Conservation (phyloP, 1,140 invertebrate species). For the Alviniconcha marisindica region DNA sequence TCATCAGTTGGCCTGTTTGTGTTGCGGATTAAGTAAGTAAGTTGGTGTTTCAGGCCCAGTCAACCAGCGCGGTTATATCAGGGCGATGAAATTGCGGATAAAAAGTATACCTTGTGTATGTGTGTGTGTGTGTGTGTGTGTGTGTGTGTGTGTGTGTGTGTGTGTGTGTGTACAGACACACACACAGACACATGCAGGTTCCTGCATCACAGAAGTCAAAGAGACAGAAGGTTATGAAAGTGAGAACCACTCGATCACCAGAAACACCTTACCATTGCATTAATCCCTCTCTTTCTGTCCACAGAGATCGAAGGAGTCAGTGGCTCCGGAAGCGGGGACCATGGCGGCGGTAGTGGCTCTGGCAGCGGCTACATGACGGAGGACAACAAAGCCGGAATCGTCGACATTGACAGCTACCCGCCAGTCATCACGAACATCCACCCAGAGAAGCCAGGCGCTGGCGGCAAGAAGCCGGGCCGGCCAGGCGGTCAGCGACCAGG, state of each 20-base stretch:
- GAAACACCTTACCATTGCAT: no score
- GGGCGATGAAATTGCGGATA: no score
- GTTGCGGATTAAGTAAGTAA: no score
- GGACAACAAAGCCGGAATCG: constrained; percentile 18
- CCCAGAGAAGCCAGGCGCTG: not conserved
- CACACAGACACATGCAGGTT: not conserved
- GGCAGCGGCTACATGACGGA: constrained; percentile 29
- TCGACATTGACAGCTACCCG: constrained; percentile 29
- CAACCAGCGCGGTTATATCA: no score
- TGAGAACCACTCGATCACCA: no score
- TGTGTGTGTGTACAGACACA: no score
- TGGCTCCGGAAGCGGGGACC: constrained; percentile 50
- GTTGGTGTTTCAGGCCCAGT: no score
- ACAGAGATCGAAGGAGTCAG: constrained; percentile 51
- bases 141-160: no score
- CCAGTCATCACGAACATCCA: constrained; percentile 6
- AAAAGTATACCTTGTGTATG: no score
- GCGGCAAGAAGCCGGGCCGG: not conserved
- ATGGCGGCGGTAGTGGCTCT: constrained; percentile 45
- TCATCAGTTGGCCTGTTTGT: no score
- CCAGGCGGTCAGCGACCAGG: not conserved
- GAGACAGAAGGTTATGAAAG: no score
- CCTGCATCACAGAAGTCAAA: not conserved
- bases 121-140: no score
- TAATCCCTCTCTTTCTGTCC: not conserved